phyloP scores from a whole-genome alignment of 2,113 vertebrate genomes.

The Microcebus murinus region DNA sequence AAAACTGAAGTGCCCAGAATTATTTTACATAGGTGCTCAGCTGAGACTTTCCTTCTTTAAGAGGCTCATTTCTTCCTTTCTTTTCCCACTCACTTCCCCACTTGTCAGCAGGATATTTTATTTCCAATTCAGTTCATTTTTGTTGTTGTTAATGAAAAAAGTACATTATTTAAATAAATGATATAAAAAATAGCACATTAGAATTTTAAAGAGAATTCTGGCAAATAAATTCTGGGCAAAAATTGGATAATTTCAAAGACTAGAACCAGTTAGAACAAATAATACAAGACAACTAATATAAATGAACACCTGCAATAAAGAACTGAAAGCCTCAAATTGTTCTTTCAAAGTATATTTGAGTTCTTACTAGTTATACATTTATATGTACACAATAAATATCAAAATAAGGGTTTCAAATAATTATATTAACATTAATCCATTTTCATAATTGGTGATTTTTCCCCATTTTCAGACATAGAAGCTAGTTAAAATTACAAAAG shows the following conservation, averaged over 20 bases:
- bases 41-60: neutral
- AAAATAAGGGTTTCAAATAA: constrained; percentile 26
- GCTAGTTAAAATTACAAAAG: constrained; percentile 75
- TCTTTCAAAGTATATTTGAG: constrained; percentile 13
- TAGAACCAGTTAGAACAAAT: constrained; percentile 40
- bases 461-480: neutral
- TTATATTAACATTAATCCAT: constrained; percentile 46
- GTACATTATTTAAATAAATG: neutral
- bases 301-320: neutral
- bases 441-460: neutral
- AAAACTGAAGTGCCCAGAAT: neutral
- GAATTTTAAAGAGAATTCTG: constrained; percentile 48
- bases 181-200: neutral
- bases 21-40: neutral
- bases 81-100: neutral
- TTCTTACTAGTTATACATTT: constrained; percentile 12
- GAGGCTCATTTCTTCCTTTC: neutral
- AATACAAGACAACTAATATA: neutral
- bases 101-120: neutral
- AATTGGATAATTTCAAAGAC: constrained; percentile 7
- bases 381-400: neutral
- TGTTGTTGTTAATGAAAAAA: neutral
- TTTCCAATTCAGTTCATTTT: neutral
- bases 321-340: neutral
- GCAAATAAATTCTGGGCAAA: neutral